Evolutionary conservation across 1,140 invertebrate genomes (phyloP).

Genomic region (Diorhabda elongata): DNA sequence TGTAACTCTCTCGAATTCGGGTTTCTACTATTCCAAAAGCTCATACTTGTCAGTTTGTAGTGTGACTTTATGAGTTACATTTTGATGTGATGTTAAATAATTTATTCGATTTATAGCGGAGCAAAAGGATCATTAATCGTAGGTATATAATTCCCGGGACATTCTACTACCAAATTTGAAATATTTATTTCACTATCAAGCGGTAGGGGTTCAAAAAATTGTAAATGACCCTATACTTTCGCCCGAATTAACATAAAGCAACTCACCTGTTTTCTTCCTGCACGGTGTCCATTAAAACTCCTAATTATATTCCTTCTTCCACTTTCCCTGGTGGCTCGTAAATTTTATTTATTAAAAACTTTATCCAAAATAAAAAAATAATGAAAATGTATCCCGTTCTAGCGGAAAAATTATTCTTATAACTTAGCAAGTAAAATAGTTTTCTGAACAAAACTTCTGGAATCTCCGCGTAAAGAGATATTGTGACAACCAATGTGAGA

Average conservation of each 20-base stretch:
- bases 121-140: too few relatives aligned
- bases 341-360: constrained; percentile 34
- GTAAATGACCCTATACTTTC: too few relatives aligned
- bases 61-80: too few relatives aligned
- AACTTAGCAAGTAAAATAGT: constrained; percentile 8
- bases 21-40: too few relatives aligned
- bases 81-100: too few relatives aligned
- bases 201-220: too few relatives aligned
- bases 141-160: too few relatives aligned
- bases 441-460: neutral
- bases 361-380: constrained; percentile 10
- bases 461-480: neutral
- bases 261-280: constrained; percentile 41
- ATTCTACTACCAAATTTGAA: too few relatives aligned
- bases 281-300: constrained; percentile 38
- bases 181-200: too few relatives aligned
- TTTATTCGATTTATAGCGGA: too few relatives aligned
- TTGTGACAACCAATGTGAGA: neutral
- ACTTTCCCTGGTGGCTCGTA: constrained; percentile 24
- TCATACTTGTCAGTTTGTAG: too few relatives aligned
- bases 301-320: constrained; percentile 25
- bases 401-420: constrained; percentile 8
- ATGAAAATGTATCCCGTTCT: constrained; percentile 8
- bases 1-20: too few relatives aligned
- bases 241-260: constrained; percentile 10